phyloP scores from a whole-genome alignment of 2,888 invertebrate genomes.

The Cosmia pyralina region DNA sequence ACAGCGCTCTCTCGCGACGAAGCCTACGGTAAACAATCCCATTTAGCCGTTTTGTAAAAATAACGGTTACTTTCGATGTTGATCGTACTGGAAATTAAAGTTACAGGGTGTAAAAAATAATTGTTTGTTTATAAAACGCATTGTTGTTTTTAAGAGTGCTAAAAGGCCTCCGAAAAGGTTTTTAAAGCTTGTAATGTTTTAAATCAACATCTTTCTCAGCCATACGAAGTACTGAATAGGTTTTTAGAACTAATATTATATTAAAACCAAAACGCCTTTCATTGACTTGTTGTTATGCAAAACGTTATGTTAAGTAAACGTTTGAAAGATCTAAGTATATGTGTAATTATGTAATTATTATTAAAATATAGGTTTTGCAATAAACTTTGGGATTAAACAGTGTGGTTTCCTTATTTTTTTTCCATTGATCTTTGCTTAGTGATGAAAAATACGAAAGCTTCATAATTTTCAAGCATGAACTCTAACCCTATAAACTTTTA shows the following conservation, averaged over 20 bases:
- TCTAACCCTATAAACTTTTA: neutral
- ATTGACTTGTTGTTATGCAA: conserved; percentile 51
- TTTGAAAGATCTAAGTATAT: conserved; percentile 51
- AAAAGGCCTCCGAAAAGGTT: conserved; percentile 4
- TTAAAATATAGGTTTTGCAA: conserved; percentile 76
- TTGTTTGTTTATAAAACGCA: neutral
- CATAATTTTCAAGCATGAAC: neutral
- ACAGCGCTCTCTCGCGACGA: too few species aligned
- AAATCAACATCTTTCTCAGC: conserved; percentile 47
- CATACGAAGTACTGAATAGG: conserved; percentile 46
- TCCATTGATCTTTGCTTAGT: too few species aligned
- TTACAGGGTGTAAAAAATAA: neutral
- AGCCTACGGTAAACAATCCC: too few species aligned
- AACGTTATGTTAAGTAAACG: conserved; percentile 54
- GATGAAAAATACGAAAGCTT: neutral
- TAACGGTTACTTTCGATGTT: neutral
- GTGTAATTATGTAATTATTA: conserved; percentile 63
- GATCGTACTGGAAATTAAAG: neutral
- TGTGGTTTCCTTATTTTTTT: conserved; percentile 34
- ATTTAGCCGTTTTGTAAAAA: neutral
- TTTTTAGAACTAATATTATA: conserved; percentile 34
- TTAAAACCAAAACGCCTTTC: conserved; percentile 54
- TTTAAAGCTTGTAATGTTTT: conserved; percentile 32
- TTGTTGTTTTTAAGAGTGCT: neutral
- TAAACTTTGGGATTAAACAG: conserved; percentile 77